phyloP scores from a whole-genome alignment of 2,113 vertebrate species.

The Channa maculata region DNA sequence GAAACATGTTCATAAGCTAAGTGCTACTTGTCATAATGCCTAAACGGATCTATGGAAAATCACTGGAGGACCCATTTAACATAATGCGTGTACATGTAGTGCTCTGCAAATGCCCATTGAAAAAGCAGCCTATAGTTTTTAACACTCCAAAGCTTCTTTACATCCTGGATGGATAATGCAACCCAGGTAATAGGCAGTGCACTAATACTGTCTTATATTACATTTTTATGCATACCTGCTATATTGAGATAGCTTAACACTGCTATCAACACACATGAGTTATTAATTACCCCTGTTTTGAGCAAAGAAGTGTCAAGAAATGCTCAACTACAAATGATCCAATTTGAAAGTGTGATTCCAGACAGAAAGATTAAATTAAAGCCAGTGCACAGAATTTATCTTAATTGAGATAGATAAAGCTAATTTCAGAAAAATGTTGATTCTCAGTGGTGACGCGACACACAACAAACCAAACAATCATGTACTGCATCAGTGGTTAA shows the following conservation, averaged over 20 bases:
- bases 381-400: background rate
- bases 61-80: background rate
- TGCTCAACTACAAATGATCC: background rate
- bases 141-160: background rate
- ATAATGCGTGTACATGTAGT: background rate
- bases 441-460: background rate
- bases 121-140: background rate
- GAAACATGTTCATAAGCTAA: background rate
- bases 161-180: background rate
- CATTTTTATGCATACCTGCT: background rate
- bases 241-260: background rate
- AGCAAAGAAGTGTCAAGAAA: too few species aligned
- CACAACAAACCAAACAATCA: too few species aligned
- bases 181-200: background rate
- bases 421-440: background rate
- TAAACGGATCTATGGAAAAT: background rate
- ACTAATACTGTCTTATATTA: constrained; percentile 1
- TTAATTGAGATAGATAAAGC: too few species aligned
- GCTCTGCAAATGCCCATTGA: background rate
- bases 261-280: background rate
- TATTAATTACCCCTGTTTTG: background rate
- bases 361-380: background rate
- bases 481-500: too few species aligned
- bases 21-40: background rate
- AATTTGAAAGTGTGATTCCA: background rate